Evolutionary conservation across 2,113 vertebrate genomes (phyloP).

Genomic region (Acrocephalus kingi): DNA sequence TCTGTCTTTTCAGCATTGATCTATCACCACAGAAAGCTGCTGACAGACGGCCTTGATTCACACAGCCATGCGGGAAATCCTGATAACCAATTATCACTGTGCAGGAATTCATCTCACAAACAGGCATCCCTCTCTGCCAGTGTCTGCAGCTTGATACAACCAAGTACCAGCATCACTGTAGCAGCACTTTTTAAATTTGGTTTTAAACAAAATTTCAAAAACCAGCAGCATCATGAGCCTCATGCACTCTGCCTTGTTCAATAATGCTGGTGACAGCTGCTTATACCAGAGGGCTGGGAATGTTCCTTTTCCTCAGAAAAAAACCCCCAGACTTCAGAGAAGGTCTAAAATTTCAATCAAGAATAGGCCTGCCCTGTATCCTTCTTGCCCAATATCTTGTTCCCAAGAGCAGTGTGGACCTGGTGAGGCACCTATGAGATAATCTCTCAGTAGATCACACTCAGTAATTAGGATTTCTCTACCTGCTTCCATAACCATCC

Average conservation of each 20-base stretch:
- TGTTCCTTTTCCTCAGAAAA: not conserved
- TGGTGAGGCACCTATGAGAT: not conserved
- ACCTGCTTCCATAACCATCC: no score
- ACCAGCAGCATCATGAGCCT: not conserved
- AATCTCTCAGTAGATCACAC: not conserved
- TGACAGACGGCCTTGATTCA: constrained; percentile 19
- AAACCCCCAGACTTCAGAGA: not conserved
- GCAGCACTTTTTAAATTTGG: not conserved
- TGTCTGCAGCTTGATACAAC: not conserved
- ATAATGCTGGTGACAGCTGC: not conserved
- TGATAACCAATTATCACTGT: not conserved
- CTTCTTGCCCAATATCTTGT: not conserved
- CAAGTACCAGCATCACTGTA: not conserved
- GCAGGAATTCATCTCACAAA: not conserved
- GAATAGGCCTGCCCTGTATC: not conserved
- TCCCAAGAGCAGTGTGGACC: not conserved
- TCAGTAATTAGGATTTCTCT: not conserved
- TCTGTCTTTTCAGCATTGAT: constrained; percentile 26
- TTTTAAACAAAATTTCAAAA: not conserved
- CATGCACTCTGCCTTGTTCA: not conserved
- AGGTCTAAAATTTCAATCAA: not conserved
- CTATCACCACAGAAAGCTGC: constrained; percentile 41
- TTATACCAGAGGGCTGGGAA: not conserved
- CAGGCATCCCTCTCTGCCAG: not conserved
- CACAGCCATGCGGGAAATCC: constrained; percentile 12